Conservation (phyloP, 2,888 invertebrate species). For the Limnephilus auricula region DNA sequence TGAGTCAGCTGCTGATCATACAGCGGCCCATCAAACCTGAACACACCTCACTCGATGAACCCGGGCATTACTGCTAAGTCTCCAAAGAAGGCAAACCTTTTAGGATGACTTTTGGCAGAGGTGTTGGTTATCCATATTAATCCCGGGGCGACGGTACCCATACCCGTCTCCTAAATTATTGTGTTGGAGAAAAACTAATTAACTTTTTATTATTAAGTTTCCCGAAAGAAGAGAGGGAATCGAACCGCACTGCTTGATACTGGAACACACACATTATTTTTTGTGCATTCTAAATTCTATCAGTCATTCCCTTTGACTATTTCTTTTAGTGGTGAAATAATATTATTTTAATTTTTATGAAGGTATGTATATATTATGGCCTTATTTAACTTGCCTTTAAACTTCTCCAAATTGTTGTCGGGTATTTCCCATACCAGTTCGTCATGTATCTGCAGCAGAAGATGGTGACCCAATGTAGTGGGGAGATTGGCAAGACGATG, state of each 20-base stretch:
- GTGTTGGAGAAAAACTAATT: too few relatives aligned
- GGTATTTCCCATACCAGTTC: conserved; percentile 76
- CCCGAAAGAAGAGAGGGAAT: too few relatives aligned
- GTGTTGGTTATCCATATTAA: too few relatives aligned
- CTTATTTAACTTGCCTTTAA: conserved; percentile 69
- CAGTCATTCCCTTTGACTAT: background rate
- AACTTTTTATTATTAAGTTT: too few relatives aligned
- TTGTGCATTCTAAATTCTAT: background rate
- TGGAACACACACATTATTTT: background rate
- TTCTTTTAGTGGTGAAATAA: background rate
- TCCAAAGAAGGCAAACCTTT: too few relatives aligned
- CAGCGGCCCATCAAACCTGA: too few relatives aligned
- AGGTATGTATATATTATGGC: background rate
- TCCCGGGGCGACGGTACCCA: too few relatives aligned
- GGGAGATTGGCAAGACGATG: conserved; percentile 67
- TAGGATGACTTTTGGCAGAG: too few relatives aligned
- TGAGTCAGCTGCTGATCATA: too few relatives aligned
- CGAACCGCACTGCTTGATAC: background rate
- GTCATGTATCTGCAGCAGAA: conserved; percentile 77
- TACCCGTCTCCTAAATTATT: too few relatives aligned
- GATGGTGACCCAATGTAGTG: conserved; percentile 66
- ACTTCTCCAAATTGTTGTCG: conserved; percentile 67
- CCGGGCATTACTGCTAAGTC: too few relatives aligned
- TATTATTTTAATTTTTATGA: background rate
- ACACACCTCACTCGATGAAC: too few relatives aligned